Conservation (phyloP, 2,888 invertebrate genomes). For the Hypomecis atomaria region DNA sequence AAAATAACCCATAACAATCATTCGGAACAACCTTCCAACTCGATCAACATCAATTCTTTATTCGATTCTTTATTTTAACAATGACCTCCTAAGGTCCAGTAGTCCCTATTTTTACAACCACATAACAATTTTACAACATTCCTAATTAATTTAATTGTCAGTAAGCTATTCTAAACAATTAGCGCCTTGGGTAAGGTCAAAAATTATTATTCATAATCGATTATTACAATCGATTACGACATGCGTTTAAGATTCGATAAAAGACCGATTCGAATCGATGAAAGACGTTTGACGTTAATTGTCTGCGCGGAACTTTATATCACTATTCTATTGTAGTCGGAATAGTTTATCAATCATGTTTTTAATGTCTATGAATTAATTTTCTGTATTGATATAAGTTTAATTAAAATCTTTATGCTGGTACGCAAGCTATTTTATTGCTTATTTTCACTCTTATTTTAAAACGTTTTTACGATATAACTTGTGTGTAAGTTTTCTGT, state of each 20-base stretch:
- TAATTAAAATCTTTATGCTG: not conserved
- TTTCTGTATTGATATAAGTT: conserved; percentile 2
- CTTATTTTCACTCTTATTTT: no score
- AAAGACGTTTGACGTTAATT: conserved; percentile 61
- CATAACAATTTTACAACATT: conserved; percentile 59
- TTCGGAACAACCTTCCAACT: conserved; percentile 16
- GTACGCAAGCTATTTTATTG: not conserved
- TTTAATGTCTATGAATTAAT: conserved; percentile 9
- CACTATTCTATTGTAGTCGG: conserved; percentile 40
- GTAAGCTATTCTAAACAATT: conserved; percentile 68
- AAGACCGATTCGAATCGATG: conserved; percentile 71
- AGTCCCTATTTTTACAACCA: conserved; percentile 56
- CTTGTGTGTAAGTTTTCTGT: no score
- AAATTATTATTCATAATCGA: conserved; percentile 69
- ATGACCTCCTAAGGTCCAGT: conserved; percentile 50
- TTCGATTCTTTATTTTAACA: conserved; percentile 25
- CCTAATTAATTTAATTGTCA: conserved; percentile 75
- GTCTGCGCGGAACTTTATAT: conserved; percentile 51
- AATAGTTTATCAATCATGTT: conserved; percentile 21
- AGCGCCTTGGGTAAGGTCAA: conserved; percentile 75
- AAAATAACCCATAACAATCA: conserved; percentile 14
- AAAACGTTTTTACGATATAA: no score
- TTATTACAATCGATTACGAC: conserved; percentile 73
- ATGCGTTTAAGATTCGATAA: conserved; percentile 69
- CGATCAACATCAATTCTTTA: conserved; percentile 22